A percentile compares a stretch with the other conserved stretches of the same genome.
Conservation (phyloP, 2,797 vertebrate species). For the Sciaenops ocellatus region DNA sequence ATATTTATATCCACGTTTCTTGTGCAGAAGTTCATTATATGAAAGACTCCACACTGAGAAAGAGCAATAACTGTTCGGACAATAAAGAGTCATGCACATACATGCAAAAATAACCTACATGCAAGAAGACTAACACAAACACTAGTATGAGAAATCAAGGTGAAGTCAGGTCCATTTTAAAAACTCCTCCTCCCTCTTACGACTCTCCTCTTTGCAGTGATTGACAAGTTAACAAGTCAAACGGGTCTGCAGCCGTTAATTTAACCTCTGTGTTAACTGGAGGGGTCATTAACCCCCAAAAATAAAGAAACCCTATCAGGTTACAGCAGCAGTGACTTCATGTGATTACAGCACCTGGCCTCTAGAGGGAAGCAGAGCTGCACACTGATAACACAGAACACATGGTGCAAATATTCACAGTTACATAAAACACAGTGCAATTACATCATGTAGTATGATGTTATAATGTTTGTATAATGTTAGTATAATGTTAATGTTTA, state of each 20-base stretch:
- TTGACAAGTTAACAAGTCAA: neutral
- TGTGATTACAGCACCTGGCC: slow-evolving; percentile 20
- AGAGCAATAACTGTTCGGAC: no score
- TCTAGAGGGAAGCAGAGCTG: slow-evolving; percentile 45
- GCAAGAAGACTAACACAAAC: no score
- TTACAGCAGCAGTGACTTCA: neutral
- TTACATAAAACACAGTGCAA: neutral
- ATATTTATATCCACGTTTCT: slow-evolving; percentile 3
- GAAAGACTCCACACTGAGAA: neutral
- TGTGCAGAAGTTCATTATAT: neutral
- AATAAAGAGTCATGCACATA: no score
- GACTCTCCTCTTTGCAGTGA: slow-evolving; percentile 1
- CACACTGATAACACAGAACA: neutral
- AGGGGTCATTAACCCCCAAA: neutral
- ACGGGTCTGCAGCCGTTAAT: neutral
- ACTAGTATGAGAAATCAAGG: neutral
- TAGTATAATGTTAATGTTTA: no score
- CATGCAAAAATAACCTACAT: no score
- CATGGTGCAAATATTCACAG: neutral
- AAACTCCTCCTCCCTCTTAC: neutral
- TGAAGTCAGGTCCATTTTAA: neutral
- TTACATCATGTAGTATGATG: no score
- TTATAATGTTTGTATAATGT: neutral
- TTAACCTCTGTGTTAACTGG: neutral
- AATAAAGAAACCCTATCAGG: neutral